Base-by-base conservation (phyloP, 2,888 invertebrate species). In the Cephus rjabovi region DNA sequence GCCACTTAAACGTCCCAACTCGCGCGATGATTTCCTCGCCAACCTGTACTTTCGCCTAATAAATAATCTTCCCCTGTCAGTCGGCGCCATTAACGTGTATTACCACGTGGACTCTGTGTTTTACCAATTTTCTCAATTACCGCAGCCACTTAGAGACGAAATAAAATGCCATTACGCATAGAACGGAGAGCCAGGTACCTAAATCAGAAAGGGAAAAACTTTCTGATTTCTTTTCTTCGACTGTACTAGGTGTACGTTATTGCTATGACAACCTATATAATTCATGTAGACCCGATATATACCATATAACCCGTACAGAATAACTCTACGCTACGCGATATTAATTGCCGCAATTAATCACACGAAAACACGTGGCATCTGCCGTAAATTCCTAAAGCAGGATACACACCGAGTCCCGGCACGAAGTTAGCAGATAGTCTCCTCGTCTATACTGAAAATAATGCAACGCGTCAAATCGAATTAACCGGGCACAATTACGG, bases 401-500 rank as follows among this genome's bases (percentile, higher is more conserved):
- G 56, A 56, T 56, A 23, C 56, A 56, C 56, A 56, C 56, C 56
- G 56, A 23, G 23, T 23, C 23, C 56, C 23, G 56, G 9, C 56
- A 23, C 56, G 9, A 9, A 23, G 56, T 9, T 23, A 23, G 56
- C 56, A 56, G 56, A 56, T 9, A 56, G 56, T 56, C 56, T 23
- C 23, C 9, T 23, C 56, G 56, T 34, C 56, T 56, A 2, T 23
- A 3, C 9, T 23, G 71, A 15, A 31, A 71, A 71, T 71, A 71
- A 71, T 82, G 83, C 83, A 86, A 86, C 85, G 86, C 87, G 86
- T 86, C 86, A 88, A 90, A 90, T 88, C 86, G 87, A 90, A 89
- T 91, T 89, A 90, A 89, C 86, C 86, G 87, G 83, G 85, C 84
- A 84, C 89, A 88, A 89, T 91, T 90, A 90, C 87, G 83, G 83